phyloP scores from a whole-genome alignment of 2,888 invertebrate species.

The Drosophila emarginata region DNA sequence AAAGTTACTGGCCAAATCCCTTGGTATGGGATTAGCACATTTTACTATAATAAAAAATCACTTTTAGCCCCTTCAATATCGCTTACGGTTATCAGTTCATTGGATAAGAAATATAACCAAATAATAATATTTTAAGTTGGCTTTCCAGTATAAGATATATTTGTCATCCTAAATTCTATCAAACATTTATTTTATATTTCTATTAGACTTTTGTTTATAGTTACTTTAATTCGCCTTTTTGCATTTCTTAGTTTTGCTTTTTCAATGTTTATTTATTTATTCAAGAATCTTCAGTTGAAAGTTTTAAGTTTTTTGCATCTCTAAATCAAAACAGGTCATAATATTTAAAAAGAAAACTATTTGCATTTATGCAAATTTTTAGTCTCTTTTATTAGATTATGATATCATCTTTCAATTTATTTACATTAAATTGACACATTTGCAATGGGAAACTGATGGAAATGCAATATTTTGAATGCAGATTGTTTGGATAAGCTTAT shows the following conservation, averaged over 20 bases:
- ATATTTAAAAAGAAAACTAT: neutral
- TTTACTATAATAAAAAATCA: too few species aligned
- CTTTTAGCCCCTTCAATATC: too few species aligned
- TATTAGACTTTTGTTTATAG: too few species aligned
- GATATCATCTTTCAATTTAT: slow-evolving; percentile 9
- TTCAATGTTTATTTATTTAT: neutral
- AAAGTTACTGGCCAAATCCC: neutral
- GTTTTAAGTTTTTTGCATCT: neutral
- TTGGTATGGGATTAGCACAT: neutral
- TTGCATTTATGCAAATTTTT: neutral
- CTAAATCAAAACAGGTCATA: neutral
- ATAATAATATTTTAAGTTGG: too few species aligned
- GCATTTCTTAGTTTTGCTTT: too few species aligned
- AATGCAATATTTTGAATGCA: slow-evolving; percentile 9
- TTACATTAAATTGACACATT: slow-evolving; percentile 21
- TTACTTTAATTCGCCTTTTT: too few species aligned
- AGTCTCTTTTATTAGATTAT: neutral
- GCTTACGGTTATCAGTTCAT: too few species aligned
- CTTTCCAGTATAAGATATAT: too few species aligned
- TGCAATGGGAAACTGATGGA: neutral
- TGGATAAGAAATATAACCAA: too few species aligned
- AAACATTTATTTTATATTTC: too few species aligned
- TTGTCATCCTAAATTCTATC: too few species aligned
- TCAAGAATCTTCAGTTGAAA: neutral
- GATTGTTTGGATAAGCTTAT: neutral